These are phyloP conservation scores for Nylanderia fulva DNA, from an alignment of 1,140 invertebrate species.

Conservation along the genomic window DNA sequence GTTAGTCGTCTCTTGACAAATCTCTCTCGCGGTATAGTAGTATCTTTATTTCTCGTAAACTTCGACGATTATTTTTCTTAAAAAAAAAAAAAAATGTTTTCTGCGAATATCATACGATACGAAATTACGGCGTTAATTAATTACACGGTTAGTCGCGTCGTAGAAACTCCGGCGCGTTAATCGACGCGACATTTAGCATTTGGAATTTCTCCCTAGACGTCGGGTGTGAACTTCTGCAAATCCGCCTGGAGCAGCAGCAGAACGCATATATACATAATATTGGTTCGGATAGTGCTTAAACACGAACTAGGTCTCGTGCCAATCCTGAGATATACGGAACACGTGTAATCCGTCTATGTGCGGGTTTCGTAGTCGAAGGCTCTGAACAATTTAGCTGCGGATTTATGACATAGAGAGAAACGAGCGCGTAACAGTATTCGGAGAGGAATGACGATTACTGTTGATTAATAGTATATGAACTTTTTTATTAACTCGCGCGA, in stretches of 20 bases:
- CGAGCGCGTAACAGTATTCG: not conserved
- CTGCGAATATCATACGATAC: too few relatives aligned
- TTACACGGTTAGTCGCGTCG: not conserved
- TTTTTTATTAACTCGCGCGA: not conserved
- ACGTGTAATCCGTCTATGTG: conserved; percentile 22
- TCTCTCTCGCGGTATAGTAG: too few relatives aligned
- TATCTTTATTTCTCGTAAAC: not conserved
- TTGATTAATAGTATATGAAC: not conserved
- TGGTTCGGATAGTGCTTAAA: conserved; percentile 31
- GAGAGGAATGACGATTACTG: not conserved
- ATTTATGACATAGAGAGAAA: not conserved
- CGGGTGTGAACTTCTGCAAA: conserved; percentile 30
- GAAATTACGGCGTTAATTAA: not conserved
- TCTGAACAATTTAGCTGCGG: not conserved
- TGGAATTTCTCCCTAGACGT: conserved; percentile 38
- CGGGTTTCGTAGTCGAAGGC: not conserved
- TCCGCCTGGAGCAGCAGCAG: not conserved
- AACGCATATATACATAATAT: conserved; percentile 12
- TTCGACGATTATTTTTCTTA: too few relatives aligned
- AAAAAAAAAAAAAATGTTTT: too few relatives aligned
- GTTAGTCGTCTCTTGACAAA: not conserved
- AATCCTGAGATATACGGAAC: conserved; percentile 38
- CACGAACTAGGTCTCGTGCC: conserved; percentile 44
- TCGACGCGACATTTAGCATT: conserved; percentile 13
- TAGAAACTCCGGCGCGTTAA: not conserved